phyloP scores from a whole-genome alignment of 2,888 invertebrate genomes.

The Blera fallax region DNA sequence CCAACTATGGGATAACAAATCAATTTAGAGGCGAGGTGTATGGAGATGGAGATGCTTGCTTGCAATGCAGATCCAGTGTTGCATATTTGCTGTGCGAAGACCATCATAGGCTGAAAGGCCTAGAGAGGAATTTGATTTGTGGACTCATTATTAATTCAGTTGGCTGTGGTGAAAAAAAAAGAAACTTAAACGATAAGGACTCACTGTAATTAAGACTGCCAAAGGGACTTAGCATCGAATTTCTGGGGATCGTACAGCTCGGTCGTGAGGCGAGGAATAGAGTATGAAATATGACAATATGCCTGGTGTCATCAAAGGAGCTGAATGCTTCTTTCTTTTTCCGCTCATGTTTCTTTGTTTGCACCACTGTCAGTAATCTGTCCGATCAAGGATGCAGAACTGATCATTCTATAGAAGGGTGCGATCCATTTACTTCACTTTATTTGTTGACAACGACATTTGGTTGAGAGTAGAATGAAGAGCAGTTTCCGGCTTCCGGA shows the following conservation, averaged over 20 bases:
- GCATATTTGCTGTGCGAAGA: background rate
- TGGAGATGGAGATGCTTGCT: slow-evolving; percentile 8
- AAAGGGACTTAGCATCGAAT: background rate
- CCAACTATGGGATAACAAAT: slow-evolving; percentile 66
- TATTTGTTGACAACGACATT: too few species aligned
- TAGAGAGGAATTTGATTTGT: slow-evolving; percentile 28
- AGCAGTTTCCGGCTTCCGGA: too few species aligned
- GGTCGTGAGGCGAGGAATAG: background rate
- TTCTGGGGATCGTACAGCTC: background rate
- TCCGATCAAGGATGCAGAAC: too few species aligned
- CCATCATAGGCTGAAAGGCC: background rate
- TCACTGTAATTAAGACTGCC: slow-evolving; percentile 11
- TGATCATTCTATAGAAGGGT: too few species aligned
- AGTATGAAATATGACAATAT: background rate
- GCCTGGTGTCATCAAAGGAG: background rate
- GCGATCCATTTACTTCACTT: too few species aligned
- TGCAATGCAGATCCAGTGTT: background rate
- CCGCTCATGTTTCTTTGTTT: too few species aligned
- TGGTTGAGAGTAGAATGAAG: too few species aligned
- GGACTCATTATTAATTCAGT: slow-evolving; percentile 68
- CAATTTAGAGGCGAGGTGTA: slow-evolving; percentile 46
- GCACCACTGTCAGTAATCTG: background rate
- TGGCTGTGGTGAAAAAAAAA: slow-evolving; percentile 1
- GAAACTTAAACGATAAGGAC: background rate
- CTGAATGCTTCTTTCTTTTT: too few species aligned